Evolutionary conservation across 64 coral and sea anemone species (phyloP), one percentile per base, ranked within the genome.

Genomic region (Actinia equina): DNA sequence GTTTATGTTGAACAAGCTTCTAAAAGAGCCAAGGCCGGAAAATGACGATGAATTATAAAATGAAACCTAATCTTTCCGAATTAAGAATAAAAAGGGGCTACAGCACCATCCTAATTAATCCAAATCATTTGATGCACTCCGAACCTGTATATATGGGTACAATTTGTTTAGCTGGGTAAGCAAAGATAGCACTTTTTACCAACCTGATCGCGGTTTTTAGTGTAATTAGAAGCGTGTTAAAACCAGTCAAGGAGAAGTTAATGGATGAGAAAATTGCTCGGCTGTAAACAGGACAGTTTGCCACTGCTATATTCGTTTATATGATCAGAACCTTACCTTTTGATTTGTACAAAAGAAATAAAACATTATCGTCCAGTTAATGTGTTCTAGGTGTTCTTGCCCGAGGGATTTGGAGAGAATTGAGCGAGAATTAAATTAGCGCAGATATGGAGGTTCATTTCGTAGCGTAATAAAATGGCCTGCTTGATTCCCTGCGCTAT

Each of bases 151-250:
- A 44, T 49, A 81, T 81, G 17, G 49, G 43, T 4, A 52, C 41
- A 49, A 81, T 81, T 81, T 81, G 78, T 81, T 81, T 81, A 81
- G 78, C 78, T 81, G 78, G 17, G 23, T 52, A 81, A 81, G 43
- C 78, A 81, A 81, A 46, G 78, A 19, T 13, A 52, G n/a, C 49
- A 22, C 78, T 49, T 81, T 46, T 81, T 74, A 44, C 49, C 44
- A 81, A 81, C 49, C 45, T 43, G 49, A 81, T n/a, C 15, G 42
- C 15, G 78, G 44, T 81, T 81, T 81, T 81, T 52, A 81, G 69
- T 12, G 78, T 45, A 81, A 81, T 81, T 81, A 74, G 25, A 4
- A 74, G 69, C 69, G 26, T 74, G 25, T 74, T 74, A 37, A 30
- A 74, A 74, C 3, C 69, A 26, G 6, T 27, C 69, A 30, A 30